Conservation (phyloP, 2,888 invertebrate species). For the Argyresthia goedartella region DNA sequence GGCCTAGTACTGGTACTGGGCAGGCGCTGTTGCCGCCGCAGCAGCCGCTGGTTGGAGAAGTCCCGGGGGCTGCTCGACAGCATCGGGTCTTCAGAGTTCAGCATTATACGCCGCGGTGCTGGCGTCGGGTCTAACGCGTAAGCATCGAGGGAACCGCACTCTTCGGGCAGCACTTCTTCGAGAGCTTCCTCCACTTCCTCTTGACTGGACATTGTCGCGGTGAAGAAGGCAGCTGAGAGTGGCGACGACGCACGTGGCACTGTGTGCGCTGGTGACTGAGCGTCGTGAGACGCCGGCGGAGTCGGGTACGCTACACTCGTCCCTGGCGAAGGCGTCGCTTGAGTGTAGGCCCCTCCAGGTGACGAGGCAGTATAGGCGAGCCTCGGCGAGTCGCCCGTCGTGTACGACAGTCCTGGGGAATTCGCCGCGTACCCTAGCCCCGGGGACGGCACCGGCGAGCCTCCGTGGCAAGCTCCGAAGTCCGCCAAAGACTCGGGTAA, state of each 20-base stretch:
- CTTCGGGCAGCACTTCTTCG: conserved; percentile 86
- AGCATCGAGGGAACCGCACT: conserved; percentile 74
- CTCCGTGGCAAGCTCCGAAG: conserved; percentile 83
- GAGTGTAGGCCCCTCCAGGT: conserved; percentile 42
- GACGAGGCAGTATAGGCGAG: conserved; percentile 46
- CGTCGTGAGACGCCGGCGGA: conserved; percentile 90
- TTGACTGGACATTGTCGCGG: conserved; percentile 86
- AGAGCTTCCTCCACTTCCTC: conserved; percentile 90
- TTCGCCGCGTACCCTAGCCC: conserved; percentile 53
- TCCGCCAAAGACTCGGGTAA: conserved; percentile 85
- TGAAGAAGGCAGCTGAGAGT: conserved; percentile 86
- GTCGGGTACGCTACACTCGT: conserved; percentile 86
- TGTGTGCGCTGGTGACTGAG: conserved; percentile 74
- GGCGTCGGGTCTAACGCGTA: conserved; percentile 76
- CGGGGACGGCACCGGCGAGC: conserved; percentile 63
- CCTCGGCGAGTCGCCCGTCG: conserved; percentile 72
- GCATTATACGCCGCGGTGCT: conserved; percentile 86
- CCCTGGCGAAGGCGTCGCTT: conserved; percentile 63
- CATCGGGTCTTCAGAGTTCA: conserved; percentile 88
- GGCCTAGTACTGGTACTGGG: conserved; percentile 25
- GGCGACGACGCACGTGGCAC: conserved; percentile 84
- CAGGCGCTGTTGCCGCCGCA: conserved; percentile 40
- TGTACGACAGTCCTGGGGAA: conserved; percentile 81
- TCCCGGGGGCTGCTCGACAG: conserved; percentile 88
- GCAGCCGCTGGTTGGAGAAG: conserved; percentile 66